A percentile compares a stretch with the other conserved stretches of the same genome.
Evolutionary conservation across 2,113 vertebrate genomes (phyloP).

Genomic region (Triplophysa siluroides): DNA sequence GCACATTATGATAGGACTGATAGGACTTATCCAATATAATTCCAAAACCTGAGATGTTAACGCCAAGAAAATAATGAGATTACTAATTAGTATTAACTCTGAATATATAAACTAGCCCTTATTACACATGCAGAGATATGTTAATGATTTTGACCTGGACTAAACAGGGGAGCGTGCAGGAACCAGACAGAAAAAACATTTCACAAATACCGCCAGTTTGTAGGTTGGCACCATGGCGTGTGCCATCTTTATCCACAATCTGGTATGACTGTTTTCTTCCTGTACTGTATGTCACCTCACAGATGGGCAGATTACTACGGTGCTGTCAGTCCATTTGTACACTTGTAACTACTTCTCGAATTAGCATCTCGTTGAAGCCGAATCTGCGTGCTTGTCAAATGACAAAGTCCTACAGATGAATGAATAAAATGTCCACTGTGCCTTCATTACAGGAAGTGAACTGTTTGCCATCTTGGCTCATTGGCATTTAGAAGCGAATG

Average conservation of each 20-base stretch:
- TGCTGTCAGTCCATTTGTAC: slow-evolving; percentile 55
- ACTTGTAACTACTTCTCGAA: slow-evolving; percentile 38
- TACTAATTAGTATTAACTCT: not conserved
- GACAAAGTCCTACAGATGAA: not conserved
- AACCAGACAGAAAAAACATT: slow-evolving; percentile 56
- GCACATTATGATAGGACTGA: too few relatives aligned
- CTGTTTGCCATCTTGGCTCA: too few relatives aligned
- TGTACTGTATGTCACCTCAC: slow-evolving; percentile 57
- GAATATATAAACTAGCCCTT: slow-evolving; percentile 3
- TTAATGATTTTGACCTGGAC: slow-evolving; percentile 30
- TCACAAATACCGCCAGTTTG: slow-evolving; percentile 46
- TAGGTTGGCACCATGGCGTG: slow-evolving; percentile 47
- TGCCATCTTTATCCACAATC: slow-evolving; percentile 56
- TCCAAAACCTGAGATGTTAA: not conserved
- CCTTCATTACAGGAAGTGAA: not conserved
- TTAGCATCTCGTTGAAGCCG: slow-evolving; percentile 47
- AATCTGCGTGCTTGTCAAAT: slow-evolving; percentile 11
- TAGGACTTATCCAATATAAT: not conserved
- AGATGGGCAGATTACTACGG: slow-evolving; percentile 56
- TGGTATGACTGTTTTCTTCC: slow-evolving; percentile 50
- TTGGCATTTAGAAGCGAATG: too few relatives aligned
- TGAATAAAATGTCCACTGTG: not conserved
- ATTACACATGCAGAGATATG: slow-evolving; percentile 51
- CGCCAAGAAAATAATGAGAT: not conserved
- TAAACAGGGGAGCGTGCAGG: slow-evolving; percentile 39